Evolutionary conservation across 2,888 invertebrate genomes (phyloP).

Genomic region (Julus scandinavius): DNA sequence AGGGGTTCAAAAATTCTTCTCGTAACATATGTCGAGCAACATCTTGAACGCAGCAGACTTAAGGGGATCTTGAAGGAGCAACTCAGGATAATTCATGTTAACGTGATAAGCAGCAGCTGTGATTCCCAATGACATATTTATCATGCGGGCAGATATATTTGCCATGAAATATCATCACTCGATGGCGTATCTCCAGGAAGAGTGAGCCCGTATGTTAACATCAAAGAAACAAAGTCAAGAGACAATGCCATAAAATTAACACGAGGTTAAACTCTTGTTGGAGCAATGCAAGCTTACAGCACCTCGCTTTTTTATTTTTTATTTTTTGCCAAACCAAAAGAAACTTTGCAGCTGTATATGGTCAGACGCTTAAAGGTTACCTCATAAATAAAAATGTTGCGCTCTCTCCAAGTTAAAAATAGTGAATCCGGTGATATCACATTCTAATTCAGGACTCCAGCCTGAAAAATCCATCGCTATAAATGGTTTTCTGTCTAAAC

Average conservation of each 20-base stretch:
- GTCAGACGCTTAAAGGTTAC: conserved; percentile 26
- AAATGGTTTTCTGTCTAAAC: not conserved
- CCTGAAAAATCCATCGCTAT: conserved; percentile 25
- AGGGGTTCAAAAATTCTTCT: not conserved
- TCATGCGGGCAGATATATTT: conserved; percentile 24
- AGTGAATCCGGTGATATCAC: not conserved
- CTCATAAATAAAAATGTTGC: not conserved
- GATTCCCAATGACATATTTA: conserved; percentile 30
- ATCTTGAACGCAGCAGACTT: not conserved
- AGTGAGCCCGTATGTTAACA: conserved; percentile 33
- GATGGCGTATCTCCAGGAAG: not conserved
- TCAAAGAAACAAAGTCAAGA: conserved; percentile 20
- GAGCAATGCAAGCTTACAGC: not conserved
- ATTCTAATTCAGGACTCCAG: not conserved
- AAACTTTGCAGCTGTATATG: not conserved
- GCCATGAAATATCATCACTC: conserved; percentile 9
- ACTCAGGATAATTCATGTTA: conserved; percentile 10
- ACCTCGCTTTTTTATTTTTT: not conserved
- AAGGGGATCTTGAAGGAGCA: not conserved
- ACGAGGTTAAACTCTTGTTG: not conserved
- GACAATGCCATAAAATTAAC: conserved; percentile 33
- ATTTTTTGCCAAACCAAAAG: not conserved
- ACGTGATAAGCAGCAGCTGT: conserved; percentile 25
- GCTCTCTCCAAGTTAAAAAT: conserved; percentile 33
- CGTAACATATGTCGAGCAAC: not conserved